Evolutionary conservation across 2,113 vertebrate species (phyloP), one percentile per base, ranked within the genome.

Genomic region (Rhipidura dahli): DNA sequence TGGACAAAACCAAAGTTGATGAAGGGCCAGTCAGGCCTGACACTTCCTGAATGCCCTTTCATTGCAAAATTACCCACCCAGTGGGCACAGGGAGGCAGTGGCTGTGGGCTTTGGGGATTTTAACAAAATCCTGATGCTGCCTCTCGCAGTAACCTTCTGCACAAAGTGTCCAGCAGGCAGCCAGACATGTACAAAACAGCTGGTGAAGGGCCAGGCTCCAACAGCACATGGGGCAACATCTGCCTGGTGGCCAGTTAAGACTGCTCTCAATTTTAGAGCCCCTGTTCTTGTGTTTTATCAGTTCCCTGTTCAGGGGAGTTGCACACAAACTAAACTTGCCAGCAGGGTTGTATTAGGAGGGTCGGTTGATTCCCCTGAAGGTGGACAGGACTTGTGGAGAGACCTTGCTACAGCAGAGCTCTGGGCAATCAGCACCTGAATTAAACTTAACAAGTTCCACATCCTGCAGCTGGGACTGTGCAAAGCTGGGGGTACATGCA

Each of bases 401-500:
- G 13, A 77, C 31, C n/a, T 54, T n/a, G 6, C n/a, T 16, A 13
- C 8, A 20, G 40, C 23, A 71, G 53, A 85, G 22, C 53, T 59
- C 59, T 27, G 35, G 13, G 49, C 30, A 73, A 33, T 27, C 54
- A 64, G 15, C 33, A 59, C 7, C 6, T 53, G 20, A 31, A 49
- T 40, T 19, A 64, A 82, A 40, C 22, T 15, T 30, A 77, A 53
- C 19, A 60, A 59, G 14, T 61, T n/a, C 51, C 47, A 61, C 31
- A 3, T 49, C 80, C 47, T 66, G 57, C 40, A 35, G n/a, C 22
- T 22, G 23, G 21, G 31, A 40, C 39, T n/a, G 22, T 2, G 60
- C 40, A 40, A 61, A 30, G 14, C 35, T 51, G 13, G 30, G 9
- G 16, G 12, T 26, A 19, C 0, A 0, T 6, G 3, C 0, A 39